Conservation (phyloP, 2,888 invertebrate species). For the Conistra vaccinii region DNA sequence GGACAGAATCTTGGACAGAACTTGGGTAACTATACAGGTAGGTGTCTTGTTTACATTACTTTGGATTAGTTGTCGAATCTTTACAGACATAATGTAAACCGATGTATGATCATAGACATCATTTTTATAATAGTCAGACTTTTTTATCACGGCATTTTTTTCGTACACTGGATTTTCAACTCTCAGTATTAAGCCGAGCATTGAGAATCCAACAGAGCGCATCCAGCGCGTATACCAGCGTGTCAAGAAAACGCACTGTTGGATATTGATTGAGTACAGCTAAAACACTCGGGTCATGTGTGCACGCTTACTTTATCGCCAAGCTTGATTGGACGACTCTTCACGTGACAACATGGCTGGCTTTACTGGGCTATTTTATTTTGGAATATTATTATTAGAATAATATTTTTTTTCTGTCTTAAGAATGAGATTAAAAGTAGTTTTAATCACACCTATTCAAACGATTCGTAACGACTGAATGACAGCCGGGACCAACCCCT, state of each 20-base stretch:
- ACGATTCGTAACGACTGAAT: too few species aligned
- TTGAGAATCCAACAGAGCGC: too few species aligned
- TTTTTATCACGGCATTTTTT: too few species aligned
- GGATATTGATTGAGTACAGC: background rate
- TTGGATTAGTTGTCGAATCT: background rate
- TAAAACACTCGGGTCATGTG: background rate
- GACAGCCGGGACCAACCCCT: too few species aligned
- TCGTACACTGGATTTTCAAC: too few species aligned
- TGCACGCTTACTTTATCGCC: background rate
- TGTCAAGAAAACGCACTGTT: too few species aligned
- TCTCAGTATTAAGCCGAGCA: too few species aligned
- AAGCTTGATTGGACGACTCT: background rate
- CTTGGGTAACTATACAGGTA: conserved; percentile 73
- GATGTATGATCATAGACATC: background rate
- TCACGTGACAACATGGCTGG: background rate
- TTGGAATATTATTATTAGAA: too few species aligned
- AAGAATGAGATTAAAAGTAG: too few species aligned
- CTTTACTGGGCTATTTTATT: background rate
- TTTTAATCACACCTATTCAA: too few species aligned
- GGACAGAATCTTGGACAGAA: conserved; percentile 84
- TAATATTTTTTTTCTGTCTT: too few species aligned
- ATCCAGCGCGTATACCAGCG: too few species aligned
- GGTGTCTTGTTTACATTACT: background rate
- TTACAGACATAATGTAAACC: background rate
- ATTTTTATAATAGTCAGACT: background rate